These are phyloP conservation scores for Chymomyza fuscimana DNA, from an alignment of 2,888 invertebrate genomes.

Conservation along the genomic window DNA sequence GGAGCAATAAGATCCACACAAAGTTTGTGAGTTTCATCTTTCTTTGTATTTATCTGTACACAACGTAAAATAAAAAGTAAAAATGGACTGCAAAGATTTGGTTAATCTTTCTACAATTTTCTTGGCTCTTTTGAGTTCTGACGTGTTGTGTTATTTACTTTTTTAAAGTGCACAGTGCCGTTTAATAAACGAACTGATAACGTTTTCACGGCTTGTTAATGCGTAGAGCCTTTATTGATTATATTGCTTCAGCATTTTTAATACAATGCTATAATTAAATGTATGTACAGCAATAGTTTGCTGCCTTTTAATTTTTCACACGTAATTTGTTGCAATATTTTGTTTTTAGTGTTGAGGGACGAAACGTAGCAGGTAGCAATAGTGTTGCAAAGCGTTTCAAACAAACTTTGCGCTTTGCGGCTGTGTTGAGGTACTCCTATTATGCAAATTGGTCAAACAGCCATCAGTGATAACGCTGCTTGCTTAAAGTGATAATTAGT, in stretches of 20 bases:
- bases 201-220: slow-evolving; percentile 32
- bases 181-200: slow-evolving; percentile 38
- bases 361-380: neutral
- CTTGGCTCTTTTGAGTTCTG: slow-evolving; percentile 35
- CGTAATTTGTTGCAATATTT: slow-evolving; percentile 47
- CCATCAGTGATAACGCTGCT: slow-evolving; percentile 12
- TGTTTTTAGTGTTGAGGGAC: slow-evolving; percentile 30
- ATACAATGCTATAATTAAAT: slow-evolving; percentile 9
- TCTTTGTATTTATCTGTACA: neutral
- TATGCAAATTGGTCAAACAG: slow-evolving; percentile 13
- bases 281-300: slow-evolving; percentile 10
- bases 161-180: slow-evolving; percentile 33
- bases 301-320: slow-evolving; percentile 54
- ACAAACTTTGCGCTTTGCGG: slow-evolving; percentile 29
- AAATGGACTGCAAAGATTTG: slow-evolving; percentile 36
- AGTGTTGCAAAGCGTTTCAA: slow-evolving; percentile 31
- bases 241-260: slow-evolving; percentile 48
- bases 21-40: slow-evolving; percentile 53
- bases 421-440: slow-evolving; percentile 35
- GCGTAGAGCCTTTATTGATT: slow-evolving; percentile 21
- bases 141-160: slow-evolving; percentile 71
- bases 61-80: slow-evolving; percentile 7
- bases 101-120: slow-evolving; percentile 24
- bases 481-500: slow-evolving; percentile 54
- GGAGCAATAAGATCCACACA: slow-evolving; percentile 46